Conservation (phyloP, 2,797 vertebrate genomes). For the Petrocephalus schoutedeni region DNA sequence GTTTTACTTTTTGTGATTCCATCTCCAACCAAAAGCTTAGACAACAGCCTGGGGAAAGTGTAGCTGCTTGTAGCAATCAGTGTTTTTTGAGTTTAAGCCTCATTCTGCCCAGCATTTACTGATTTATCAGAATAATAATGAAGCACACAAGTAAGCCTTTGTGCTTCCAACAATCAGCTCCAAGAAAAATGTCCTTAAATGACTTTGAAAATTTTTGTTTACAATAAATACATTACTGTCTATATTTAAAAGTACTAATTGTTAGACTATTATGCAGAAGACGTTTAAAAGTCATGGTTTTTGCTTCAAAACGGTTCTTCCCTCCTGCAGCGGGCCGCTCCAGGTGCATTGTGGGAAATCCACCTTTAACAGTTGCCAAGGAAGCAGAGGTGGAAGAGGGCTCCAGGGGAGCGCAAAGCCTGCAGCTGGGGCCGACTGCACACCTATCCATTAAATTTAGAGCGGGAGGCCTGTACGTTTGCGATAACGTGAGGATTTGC, state of each 20-base stretch:
- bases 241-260: background rate
- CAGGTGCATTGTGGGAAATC: background rate
- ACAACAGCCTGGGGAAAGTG: background rate
- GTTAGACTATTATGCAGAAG: background rate
- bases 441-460: background rate
- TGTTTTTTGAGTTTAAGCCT: background rate
- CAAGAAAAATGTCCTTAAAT: background rate
- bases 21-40: background rate
- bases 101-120: background rate
- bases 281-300: background rate
- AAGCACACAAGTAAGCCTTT: background rate
- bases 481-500: conserved; percentile 26
- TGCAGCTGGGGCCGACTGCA: background rate
- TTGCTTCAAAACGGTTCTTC: background rate
- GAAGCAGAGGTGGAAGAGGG: background rate
- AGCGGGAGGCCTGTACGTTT: conserved; percentile 13
- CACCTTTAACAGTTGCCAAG: background rate
- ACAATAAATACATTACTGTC: background rate
- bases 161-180: background rate
- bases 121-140: background rate
- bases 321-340: background rate
- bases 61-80: background rate
- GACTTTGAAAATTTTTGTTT: background rate
- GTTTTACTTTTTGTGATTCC: background rate
- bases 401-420: background rate